Evolutionary conservation across 2,888 invertebrate species (phyloP).

Genomic region (Heliconius erato): DNA sequence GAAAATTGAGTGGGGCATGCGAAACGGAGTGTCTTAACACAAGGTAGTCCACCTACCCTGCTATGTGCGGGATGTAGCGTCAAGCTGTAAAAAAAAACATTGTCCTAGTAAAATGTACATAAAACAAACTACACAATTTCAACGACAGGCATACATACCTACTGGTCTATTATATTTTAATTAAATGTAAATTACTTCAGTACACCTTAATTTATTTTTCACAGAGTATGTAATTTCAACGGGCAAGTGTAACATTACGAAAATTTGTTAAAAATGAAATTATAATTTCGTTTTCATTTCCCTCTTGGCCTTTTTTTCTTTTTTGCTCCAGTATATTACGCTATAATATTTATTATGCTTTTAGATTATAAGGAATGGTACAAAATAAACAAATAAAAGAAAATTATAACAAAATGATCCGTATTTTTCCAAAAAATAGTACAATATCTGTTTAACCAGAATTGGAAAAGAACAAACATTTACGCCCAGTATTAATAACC

Average conservation of each 20-base stretch:
- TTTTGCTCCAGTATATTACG: background rate
- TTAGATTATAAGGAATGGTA: too few relatives aligned
- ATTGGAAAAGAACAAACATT: background rate
- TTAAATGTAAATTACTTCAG: conserved; percentile 5
- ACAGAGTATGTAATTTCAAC: conserved; percentile 8
- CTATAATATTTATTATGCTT: background rate
- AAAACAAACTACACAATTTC: background rate
- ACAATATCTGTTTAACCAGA: background rate
- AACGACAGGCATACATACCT: background rate
- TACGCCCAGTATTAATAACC: background rate
- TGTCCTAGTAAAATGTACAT: background rate
- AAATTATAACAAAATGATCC: too few relatives aligned
- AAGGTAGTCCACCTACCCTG: background rate
- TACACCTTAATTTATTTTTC: conserved; percentile 2
- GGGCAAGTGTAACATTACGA: conserved; percentile 1
- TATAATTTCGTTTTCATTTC: background rate
- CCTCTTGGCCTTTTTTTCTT: background rate
- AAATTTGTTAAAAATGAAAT: background rate
- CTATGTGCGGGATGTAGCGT: background rate
- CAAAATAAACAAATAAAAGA: too few relatives aligned
- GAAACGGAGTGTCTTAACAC: background rate
- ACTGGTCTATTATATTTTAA: background rate
- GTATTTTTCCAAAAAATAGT: background rate
- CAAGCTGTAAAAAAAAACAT: background rate
- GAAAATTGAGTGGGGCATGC: background rate